Evolutionary conservation across 1,140 invertebrate species (phyloP).

Genomic region (Drosophila nigrodunni): DNA sequence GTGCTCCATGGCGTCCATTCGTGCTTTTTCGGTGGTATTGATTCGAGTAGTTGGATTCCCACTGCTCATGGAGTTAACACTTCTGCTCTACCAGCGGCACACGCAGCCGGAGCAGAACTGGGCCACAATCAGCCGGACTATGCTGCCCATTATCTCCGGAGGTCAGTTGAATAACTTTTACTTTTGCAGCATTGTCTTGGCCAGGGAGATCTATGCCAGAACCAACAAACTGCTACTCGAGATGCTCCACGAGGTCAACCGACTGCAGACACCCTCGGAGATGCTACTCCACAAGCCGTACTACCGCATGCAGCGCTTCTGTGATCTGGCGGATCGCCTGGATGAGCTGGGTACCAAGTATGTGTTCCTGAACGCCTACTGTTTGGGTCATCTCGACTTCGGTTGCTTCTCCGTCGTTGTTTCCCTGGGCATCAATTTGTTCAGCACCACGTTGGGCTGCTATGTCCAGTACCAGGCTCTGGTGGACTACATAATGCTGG

Average conservation of each 20-base stretch:
- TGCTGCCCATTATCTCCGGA: neutral
- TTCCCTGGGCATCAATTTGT: neutral
- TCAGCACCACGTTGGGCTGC: conserved; percentile 1
- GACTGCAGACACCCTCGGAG: conserved; percentile 4
- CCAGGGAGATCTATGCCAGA: neutral
- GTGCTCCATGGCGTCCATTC: neutral
- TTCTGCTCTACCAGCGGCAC: neutral
- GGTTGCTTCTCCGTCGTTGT: neutral
- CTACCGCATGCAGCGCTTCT: conserved; percentile 16
- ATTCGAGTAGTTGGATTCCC: neutral
- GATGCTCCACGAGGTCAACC: neutral
- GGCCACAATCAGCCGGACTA: neutral
- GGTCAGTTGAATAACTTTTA: conserved; percentile 8
- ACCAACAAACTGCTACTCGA: neutral
- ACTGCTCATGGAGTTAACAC: neutral
- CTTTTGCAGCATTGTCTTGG: conserved; percentile 3
- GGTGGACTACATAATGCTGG: conserved; percentile 2
- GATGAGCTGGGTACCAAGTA: neutral
- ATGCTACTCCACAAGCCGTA: neutral
- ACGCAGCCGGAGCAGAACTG: neutral
- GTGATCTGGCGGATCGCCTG: conserved; percentile 10
- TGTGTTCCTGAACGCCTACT: neutral
- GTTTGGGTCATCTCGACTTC: neutral
- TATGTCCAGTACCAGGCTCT: conserved; percentile 11
- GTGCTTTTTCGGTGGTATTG: neutral